These are phyloP conservation scores for Perithous albicinctus DNA, from an alignment of 2,888 invertebrate species.

Conservation along the genomic window DNA sequence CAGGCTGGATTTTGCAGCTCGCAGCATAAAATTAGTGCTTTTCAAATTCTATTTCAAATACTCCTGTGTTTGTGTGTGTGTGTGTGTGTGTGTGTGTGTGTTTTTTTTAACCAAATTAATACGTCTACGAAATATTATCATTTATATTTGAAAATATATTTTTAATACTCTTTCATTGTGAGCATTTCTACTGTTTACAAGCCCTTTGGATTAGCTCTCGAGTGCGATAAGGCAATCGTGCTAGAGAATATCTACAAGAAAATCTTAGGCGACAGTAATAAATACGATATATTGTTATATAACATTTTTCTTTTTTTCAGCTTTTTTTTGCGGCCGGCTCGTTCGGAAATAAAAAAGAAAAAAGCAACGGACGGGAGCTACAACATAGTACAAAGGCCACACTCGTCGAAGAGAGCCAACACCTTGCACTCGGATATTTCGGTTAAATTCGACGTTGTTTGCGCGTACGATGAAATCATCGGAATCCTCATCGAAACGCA, in stretches of 20 bases:
- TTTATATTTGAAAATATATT: no score
- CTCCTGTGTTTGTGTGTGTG: no score
- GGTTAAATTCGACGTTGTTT: slow-evolving; percentile 58
- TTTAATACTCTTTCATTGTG: no score
- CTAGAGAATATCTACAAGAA: slow-evolving; percentile 11
- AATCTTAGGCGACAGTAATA: slow-evolving; percentile 21
- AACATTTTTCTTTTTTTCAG: no score
- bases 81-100: no score
- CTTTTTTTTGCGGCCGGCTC: neutral
- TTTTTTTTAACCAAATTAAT: no score
- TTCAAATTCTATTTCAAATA: no score
- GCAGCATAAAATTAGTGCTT: no score
- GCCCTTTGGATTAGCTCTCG: slow-evolving; percentile 41
- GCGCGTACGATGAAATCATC: slow-evolving; percentile 67
- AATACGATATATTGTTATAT: slow-evolving; percentile 34
- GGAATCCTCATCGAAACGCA: neutral
- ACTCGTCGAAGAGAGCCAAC: slow-evolving; percentile 2
- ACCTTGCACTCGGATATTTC: slow-evolving; percentile 20
- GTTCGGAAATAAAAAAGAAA: neutral
- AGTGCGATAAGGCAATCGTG: slow-evolving; percentile 30
- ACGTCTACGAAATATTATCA: no score
- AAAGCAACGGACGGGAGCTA: slow-evolving; percentile 8
- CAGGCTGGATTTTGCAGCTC: neutral
- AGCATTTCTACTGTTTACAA: no score
- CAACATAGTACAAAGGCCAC: slow-evolving; percentile 34